phyloP scores from a whole-genome alignment of 2,888 invertebrate species.

The Cordilura impudica region DNA sequence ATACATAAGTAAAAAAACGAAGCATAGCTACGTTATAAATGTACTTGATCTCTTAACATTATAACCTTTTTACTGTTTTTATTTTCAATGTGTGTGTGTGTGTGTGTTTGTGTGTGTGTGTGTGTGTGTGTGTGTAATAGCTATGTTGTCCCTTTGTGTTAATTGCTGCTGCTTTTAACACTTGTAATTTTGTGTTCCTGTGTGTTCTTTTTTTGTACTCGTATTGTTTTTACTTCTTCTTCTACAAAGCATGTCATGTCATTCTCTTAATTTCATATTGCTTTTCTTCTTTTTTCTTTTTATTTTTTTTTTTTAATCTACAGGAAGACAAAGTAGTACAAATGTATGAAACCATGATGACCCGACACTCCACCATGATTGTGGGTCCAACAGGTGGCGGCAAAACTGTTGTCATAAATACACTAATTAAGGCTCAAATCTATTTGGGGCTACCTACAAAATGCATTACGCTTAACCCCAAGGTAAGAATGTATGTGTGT shows the following conservation, averaged over 20 bases:
- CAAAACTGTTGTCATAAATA: constrained; percentile 90
- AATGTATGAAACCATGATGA: constrained; percentile 96
- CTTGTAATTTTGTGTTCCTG: constrained; percentile 63
- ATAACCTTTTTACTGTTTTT: constrained; percentile 3
- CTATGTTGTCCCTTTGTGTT: constrained; percentile 48
- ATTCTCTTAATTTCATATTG: constrained; percentile 13
- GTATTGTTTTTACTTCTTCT: neutral
- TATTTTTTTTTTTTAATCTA: constrained; percentile 27
- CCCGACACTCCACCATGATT: constrained; percentile 93
- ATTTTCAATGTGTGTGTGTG: constrained; percentile 16
- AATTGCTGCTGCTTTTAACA: constrained; percentile 54
- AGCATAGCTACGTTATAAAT: constrained; percentile 28
- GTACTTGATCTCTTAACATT: constrained; percentile 50
- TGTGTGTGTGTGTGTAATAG: constrained; percentile 1
- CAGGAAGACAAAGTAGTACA: constrained; percentile 93
- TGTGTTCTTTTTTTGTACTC: constrained; percentile 66
- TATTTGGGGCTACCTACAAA: constrained; percentile 88
- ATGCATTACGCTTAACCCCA: constrained; percentile 89
- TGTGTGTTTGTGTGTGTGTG: constrained; percentile 10
- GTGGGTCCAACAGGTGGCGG: constrained; percentile 96
- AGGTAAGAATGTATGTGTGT: constrained; percentile 77
- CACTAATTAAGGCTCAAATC: constrained; percentile 88
- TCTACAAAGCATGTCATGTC: neutral
- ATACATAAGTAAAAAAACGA: constrained; percentile 7
- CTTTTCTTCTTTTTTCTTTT: constrained; percentile 42